Evolutionary conservation across 1,140 invertebrate species (phyloP).

Genomic region (Meteorus sp.): DNA sequence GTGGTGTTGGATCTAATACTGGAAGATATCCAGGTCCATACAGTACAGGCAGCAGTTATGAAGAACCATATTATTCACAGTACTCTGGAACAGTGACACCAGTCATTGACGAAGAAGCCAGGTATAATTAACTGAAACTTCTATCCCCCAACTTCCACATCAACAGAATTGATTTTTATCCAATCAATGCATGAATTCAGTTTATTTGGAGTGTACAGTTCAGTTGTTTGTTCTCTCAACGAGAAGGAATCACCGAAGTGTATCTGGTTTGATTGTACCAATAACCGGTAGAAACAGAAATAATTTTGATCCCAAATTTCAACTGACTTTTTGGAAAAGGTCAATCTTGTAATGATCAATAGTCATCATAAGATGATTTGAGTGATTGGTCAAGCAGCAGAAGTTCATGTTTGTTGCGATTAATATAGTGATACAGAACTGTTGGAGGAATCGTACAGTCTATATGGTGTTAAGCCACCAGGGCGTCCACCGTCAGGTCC

Average conservation of each 20-base stretch:
- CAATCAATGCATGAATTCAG: too few relatives aligned
- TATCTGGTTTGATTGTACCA: too few relatives aligned
- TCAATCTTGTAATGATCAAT: too few relatives aligned
- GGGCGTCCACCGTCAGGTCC: conserved; percentile 62
- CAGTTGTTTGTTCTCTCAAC: too few relatives aligned
- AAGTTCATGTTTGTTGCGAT: conserved; percentile 49
- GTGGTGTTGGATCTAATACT: conserved; percentile 43
- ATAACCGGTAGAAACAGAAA: too few relatives aligned
- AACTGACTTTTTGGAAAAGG: too few relatives aligned
- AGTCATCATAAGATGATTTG: too few relatives aligned
- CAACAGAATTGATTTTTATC: neutral
- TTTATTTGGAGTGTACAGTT: too few relatives aligned
- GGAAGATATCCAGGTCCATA: conserved; percentile 52
- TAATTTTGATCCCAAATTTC: too few relatives aligned
- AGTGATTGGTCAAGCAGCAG: too few relatives aligned
- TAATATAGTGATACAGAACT: conserved; percentile 71
- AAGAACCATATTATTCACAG: conserved; percentile 85
- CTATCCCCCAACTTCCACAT: too few relatives aligned
- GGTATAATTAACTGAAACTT: conserved; percentile 64
- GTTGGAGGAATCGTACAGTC: conserved; percentile 75
- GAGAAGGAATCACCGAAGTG: too few relatives aligned
- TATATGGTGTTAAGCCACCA: conserved; percentile 75
- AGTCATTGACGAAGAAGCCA: conserved; percentile 88
- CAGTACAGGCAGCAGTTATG: conserved; percentile 69
- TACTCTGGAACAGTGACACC: conserved; percentile 82